These are phyloP conservation scores for Centruroides vittatus DNA, from an alignment of 1,140 invertebrate genomes.

Conservation along the genomic window DNA sequence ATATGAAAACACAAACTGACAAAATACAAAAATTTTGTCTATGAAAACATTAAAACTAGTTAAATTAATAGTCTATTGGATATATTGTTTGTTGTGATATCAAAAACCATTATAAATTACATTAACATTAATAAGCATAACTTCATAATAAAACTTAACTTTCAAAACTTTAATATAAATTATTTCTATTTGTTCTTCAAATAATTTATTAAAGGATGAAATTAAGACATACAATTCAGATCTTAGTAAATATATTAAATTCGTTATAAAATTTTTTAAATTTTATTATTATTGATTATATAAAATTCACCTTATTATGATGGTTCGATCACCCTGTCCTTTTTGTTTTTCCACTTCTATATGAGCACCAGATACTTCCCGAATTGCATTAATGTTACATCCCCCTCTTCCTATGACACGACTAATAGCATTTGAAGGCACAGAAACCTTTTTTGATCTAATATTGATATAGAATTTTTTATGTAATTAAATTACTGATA, in stretches of 20 bases:
- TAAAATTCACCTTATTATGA: conserved; percentile 68
- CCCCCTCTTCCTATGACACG: conserved; percentile 89
- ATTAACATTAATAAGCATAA: not conserved
- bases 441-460: conserved; percentile 66
- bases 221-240: no score
- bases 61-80: not conserved
- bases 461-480: conserved; percentile 3
- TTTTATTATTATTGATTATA: no score
- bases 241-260: not conserved
- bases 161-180: no score
- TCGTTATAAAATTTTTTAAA: not conserved
- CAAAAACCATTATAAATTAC: no score
- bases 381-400: conserved; percentile 92
- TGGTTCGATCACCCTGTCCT: conserved; percentile 79
- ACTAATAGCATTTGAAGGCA: conserved; percentile 85
- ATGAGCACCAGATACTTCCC: conserved; percentile 83
- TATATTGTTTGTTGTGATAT: no score
- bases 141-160: conserved; percentile 20
- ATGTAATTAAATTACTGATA: not conserved
- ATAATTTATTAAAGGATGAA: no score
- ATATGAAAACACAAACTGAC: no score
- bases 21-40: no score
- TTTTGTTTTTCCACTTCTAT: conserved; percentile 98
- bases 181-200: no score
- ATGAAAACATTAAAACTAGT: no score